Conservation (phyloP, 2,888 invertebrate species). For the Machimus rusticus region DNA sequence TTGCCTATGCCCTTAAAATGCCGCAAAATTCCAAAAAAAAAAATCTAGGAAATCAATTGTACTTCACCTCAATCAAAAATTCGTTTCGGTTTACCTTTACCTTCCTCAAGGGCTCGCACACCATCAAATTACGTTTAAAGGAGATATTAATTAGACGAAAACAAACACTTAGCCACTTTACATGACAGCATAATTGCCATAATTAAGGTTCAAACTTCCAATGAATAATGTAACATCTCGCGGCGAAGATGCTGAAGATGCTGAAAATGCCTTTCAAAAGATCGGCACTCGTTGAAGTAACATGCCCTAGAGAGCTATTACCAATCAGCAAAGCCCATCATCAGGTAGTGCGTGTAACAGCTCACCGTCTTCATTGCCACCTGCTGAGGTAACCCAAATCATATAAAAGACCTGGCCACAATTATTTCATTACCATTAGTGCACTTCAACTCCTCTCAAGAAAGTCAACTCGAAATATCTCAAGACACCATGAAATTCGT, state of each 20-base stretch:
- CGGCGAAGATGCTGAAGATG: neutral
- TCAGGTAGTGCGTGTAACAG: neutral
- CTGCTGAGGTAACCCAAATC: constrained; percentile 63
- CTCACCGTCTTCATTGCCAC: constrained; percentile 48
- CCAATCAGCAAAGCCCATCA: constrained; percentile 14
- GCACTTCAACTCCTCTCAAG: constrained; percentile 15
- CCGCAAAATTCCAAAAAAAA: neutral
- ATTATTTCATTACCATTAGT: constrained; percentile 34
- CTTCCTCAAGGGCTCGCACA: neutral
- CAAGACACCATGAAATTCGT: constrained; percentile 51
- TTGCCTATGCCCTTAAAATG: neutral
- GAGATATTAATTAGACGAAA: neutral
- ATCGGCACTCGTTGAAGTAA: neutral
- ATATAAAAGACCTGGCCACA: constrained; percentile 23
- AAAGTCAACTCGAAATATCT: constrained; percentile 3
- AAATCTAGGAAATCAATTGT: neutral
- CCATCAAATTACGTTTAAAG: neutral
- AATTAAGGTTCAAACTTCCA: neutral
- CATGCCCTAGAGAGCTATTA: constrained; percentile 19
- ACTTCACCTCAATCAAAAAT: neutral
- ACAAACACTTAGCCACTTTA: neutral
- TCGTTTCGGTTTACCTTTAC: neutral
- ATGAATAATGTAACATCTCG: neutral
- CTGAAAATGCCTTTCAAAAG: constrained; percentile 19
- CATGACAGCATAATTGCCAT: constrained; percentile 7